Evolutionary conservation across 2,113 vertebrate species (phyloP).

Genomic region (Pheucticus melanocephalus): DNA sequence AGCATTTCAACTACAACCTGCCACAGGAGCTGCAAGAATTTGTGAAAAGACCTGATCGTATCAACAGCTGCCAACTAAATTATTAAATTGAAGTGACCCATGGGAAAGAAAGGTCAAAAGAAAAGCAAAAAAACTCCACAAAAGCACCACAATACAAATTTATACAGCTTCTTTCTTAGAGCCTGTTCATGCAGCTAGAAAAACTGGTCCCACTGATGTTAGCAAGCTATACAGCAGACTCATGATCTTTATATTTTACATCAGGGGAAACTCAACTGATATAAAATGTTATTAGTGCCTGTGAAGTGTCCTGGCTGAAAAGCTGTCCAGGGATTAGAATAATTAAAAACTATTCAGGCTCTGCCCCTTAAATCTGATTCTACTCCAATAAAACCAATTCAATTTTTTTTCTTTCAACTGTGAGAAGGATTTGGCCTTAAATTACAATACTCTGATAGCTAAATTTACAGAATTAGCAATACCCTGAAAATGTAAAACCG

Average conservation of each 20-base stretch:
- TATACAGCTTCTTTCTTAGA: background rate
- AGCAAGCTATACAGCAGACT: background rate
- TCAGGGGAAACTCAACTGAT: background rate
- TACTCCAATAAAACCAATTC: background rate
- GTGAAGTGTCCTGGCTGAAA: background rate
- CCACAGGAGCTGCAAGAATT: background rate
- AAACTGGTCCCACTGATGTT: background rate
- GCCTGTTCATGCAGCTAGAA: background rate
- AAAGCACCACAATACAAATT: background rate
- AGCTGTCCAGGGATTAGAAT: background rate
- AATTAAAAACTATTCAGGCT: background rate
- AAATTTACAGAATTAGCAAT: conserved; percentile 51
- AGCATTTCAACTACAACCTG: background rate
- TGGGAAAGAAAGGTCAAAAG: background rate
- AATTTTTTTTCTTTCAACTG: background rate
- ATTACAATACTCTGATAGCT: conserved; percentile 44
- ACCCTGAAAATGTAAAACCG: conserved; percentile 36
- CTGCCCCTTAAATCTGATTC: conserved; percentile 9
- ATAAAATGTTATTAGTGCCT: background rate
- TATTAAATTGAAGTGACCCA: background rate
- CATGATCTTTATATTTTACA: background rate
- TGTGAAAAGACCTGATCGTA: background rate
- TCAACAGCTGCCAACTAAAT: background rate
- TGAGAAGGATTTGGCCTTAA: conserved; percentile 6
- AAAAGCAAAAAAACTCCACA: background rate